These are phyloP conservation scores for Rambutsinella grinnellia DNA, from an alignment of 2,888 invertebrate genomes.

Conservation along the genomic window DNA sequence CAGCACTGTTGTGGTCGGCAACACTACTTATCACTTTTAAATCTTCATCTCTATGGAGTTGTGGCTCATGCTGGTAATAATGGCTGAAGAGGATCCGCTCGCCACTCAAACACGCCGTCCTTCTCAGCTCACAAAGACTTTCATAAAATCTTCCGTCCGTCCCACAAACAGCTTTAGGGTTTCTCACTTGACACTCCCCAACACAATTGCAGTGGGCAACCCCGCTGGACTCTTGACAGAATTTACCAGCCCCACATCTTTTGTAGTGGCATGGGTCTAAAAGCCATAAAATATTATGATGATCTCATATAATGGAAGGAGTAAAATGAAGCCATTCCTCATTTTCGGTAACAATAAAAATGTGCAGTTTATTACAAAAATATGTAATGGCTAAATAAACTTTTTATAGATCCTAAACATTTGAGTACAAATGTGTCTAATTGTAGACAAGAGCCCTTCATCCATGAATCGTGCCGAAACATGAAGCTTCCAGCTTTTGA, in stretches of 20 bases:
- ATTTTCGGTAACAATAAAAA: too few species aligned
- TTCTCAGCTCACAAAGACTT: conserved; percentile 78
- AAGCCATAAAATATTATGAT: neutral
- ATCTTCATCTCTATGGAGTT: too few species aligned
- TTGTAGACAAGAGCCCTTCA: neutral
- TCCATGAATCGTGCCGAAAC: conserved; percentile 38
- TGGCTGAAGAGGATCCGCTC: conserved; percentile 69
- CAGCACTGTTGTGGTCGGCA: too few species aligned
- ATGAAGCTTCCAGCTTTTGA: conserved; percentile 38
- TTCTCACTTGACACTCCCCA: conserved; percentile 70
- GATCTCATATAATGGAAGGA: too few species aligned
- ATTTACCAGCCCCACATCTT: conserved; percentile 77
- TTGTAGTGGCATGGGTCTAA: conserved; percentile 27
- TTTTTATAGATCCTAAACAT: too few species aligned
- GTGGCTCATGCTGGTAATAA: conserved; percentile 35
- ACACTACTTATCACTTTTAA: too few species aligned
- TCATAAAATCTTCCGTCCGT: conserved; percentile 78
- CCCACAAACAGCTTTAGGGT: conserved; percentile 74
- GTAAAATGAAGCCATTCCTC: too few species aligned
- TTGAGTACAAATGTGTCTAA: too few species aligned
- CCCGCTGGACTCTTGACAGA: conserved; percentile 73
- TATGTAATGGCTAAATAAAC: too few species aligned
- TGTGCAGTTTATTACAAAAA: too few species aligned
- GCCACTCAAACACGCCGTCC: conserved; percentile 74
- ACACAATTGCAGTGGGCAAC: conserved; percentile 76